Base-by-base conservation (phyloP, 1,140 invertebrate genomes). In the Leptoteleia sp. region DNA sequence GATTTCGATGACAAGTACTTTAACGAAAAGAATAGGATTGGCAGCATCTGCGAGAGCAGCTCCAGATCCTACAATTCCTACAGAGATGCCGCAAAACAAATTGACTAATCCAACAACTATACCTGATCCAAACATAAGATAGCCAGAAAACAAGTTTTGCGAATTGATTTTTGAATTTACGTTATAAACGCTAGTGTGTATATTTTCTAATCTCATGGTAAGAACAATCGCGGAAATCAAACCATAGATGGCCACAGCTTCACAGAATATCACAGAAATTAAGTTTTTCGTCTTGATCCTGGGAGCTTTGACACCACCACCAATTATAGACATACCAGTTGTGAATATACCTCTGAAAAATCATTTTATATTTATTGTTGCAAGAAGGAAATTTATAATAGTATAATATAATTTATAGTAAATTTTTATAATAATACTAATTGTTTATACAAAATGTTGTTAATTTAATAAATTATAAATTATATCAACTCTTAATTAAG, bases 201-300 rank as follows among this genome's bases (percentile, higher is more conserved):
- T 93, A 61, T 90, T 83, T 48, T 94, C 93, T 70, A 97, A 89
- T 84, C 94, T 92, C 76, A 96, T 96, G 48, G 95, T 95, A 31
- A 99, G 92, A 17, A 99, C 97, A 85, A 99, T 99, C 22, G 98
- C 97, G 83, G 98, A 98, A 84, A 99, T 99, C 15, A 99, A 92
- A n/a, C 98, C 98, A 88, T 99, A 99, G 89, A 99, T 99, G 52
- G 98, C 98, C 0, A 99, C 98, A 81, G 98, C 98, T 90, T 99
- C 98, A 88, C 98, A 99, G 91, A 99, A 99, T 88, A 99, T 99
- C 84, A 99, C 98, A 48, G 97, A 99, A 83, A 99, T 98, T 80
- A 99, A 93, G 90, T 99, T 99, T 90, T 99, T 99, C 42, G 98
- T 99, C 90, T 99, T 97, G 86, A 99, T 99, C 81, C 98, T 91